Percentiles rank a stretch among this genome's conserved stretches.
Evolutionary conservation across 2,888 invertebrate species (phyloP).

Genomic region (Agelastica alni): DNA sequence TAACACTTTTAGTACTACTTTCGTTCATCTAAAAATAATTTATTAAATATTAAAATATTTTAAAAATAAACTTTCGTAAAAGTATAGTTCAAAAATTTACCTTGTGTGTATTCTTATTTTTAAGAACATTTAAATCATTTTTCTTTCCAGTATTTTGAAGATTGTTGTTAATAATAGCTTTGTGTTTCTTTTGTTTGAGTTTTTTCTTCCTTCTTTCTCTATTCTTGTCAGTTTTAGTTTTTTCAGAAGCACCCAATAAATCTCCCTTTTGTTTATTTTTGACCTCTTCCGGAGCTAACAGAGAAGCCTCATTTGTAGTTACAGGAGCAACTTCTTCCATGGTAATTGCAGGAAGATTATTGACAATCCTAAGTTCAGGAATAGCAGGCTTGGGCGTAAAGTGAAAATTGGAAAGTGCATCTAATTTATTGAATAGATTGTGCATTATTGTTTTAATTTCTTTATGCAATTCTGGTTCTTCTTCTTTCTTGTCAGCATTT

Average conservation of each 20-base stretch:
- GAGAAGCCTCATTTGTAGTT: slow-evolving; percentile 79
- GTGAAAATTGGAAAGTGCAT: slow-evolving; percentile 92
- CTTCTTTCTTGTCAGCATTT: slow-evolving; percentile 62
- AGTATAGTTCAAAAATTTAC: slow-evolving; percentile 49
- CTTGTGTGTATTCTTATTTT: slow-evolving; percentile 68
- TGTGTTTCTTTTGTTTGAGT: slow-evolving; percentile 66
- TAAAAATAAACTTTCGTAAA: not conserved
- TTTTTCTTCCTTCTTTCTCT: slow-evolving; percentile 88
- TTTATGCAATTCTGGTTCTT: slow-evolving; percentile 76
- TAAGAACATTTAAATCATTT: slow-evolving; percentile 59
- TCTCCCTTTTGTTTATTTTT: slow-evolving; percentile 63
- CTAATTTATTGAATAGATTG: slow-evolving; percentile 80
- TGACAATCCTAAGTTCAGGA: slow-evolving; percentile 88
- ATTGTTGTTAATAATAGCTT: slow-evolving; percentile 55
- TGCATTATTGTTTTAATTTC: slow-evolving; percentile 77
- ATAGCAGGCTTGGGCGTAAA: slow-evolving; percentile 87
- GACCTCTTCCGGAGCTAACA: slow-evolving; percentile 93
- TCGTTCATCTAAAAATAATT: slow-evolving; percentile 55
- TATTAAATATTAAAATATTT: slow-evolving; percentile 6
- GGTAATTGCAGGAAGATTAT: slow-evolving; percentile 85
- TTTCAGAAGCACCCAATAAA: slow-evolving; percentile 71
- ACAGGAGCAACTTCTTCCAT: slow-evolving; percentile 97
- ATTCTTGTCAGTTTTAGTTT: slow-evolving; percentile 84
- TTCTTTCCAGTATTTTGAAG: slow-evolving; percentile 56
- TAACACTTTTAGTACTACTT: slow-evolving; percentile 60